Evolutionary conservation across 2,113 vertebrate genomes (phyloP).

Genomic region (Blennius ocellaris): DNA sequence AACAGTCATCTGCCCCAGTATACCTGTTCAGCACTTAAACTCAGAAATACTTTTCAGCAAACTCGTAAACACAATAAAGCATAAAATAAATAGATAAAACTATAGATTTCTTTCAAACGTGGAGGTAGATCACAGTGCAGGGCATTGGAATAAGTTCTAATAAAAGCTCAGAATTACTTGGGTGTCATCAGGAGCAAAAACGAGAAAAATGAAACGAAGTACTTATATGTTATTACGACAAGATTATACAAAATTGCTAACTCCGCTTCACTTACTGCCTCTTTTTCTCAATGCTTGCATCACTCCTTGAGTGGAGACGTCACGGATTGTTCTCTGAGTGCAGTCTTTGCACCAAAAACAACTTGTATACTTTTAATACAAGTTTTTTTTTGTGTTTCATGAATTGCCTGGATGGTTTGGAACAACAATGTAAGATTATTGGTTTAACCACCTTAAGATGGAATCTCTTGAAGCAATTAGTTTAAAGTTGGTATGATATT

Average conservation of each 20-base stretch:
- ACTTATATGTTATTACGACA: background rate
- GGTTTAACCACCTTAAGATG: constrained; percentile 5
- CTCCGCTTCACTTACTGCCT: background rate
- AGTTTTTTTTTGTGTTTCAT: background rate
- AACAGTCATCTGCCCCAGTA: background rate
- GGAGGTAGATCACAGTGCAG: too few relatives aligned
- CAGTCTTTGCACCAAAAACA: background rate
- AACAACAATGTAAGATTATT: background rate
- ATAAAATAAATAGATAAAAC: background rate
- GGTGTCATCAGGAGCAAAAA: background rate
- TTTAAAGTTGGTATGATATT: constrained; percentile 5
- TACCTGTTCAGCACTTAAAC: background rate
- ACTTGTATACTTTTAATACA: background rate
- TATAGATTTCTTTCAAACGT: too few relatives aligned
- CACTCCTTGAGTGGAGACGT: background rate
- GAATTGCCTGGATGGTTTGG: background rate
- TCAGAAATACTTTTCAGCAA: background rate
- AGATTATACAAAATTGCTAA: background rate
- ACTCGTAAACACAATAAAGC: background rate
- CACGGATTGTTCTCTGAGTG: background rate
- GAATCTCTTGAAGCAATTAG: background rate
- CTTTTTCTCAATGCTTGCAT: background rate
- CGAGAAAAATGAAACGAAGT: background rate
- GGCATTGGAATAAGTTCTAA: background rate
- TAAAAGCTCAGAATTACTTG: background rate